Conservation (phyloP, 2,888 invertebrate genomes). For the Platycnemis pennipes region DNA sequence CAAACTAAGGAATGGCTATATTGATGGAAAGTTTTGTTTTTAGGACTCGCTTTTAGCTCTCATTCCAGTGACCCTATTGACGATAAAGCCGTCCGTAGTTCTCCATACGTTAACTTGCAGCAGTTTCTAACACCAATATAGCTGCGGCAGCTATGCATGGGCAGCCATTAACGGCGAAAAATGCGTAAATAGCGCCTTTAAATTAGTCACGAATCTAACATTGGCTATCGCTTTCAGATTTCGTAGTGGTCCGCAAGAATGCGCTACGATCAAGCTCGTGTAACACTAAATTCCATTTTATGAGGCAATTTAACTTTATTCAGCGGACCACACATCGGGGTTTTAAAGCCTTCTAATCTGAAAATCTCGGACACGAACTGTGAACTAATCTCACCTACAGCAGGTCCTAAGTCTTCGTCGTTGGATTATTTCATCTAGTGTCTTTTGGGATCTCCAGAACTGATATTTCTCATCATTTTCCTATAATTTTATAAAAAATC, state of each 20-base stretch:
- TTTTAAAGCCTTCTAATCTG: conserved; percentile 26
- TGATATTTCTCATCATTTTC: too few relatives aligned
- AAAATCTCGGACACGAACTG: not conserved
- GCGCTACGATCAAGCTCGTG: not conserved
- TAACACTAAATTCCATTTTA: conserved; percentile 42
- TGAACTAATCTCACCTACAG: not conserved
- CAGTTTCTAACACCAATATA: not conserved
- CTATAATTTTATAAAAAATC: too few relatives aligned
- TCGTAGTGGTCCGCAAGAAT: not conserved
- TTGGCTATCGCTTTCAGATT: not conserved
- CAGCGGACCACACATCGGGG: not conserved
- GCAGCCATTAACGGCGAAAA: not conserved
- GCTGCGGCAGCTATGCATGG: not conserved
- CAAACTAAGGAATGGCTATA: not conserved
- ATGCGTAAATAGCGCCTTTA: not conserved
- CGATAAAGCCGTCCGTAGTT: not conserved
- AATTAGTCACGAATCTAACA: conserved; percentile 17
- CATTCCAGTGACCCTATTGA: not conserved
- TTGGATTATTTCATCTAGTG: not conserved
- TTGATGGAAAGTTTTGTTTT: not conserved
- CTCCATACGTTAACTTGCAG: not conserved
- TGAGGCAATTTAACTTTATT: conserved; percentile 44
- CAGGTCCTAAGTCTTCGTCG: not conserved
- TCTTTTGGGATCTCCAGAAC: too few relatives aligned
- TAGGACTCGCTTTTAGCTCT: not conserved